Evolutionary conservation across 2,797 vertebrate genomes (phyloP).

Genomic region (Taenioides sp.): DNA sequence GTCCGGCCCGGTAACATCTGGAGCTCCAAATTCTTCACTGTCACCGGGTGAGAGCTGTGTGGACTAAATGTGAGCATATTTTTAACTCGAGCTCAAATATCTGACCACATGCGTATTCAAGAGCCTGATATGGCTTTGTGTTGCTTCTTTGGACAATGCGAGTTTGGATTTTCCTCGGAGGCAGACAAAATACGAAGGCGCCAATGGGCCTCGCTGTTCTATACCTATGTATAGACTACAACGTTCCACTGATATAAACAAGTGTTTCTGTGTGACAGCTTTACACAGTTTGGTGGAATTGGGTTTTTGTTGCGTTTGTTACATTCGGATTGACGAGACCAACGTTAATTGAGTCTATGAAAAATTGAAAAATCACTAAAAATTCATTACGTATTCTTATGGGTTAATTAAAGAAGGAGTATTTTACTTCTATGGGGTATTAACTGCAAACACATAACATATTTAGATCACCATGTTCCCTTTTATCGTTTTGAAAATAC

Average conservation of each 20-base stretch:
- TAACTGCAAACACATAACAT: too few relatives aligned
- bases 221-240: constrained; percentile 47
- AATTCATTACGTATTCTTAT: too few relatives aligned
- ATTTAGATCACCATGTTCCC: too few relatives aligned
- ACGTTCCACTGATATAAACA: constrained; percentile 29
- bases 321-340: neutral
- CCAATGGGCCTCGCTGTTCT: constrained; percentile 36
- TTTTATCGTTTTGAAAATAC: too few relatives aligned
- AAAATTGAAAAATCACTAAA: neutral
- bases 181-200: constrained; percentile 61
- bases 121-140: constrained; percentile 38
- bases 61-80: constrained; percentile 47
- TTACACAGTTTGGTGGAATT: constrained; percentile 2
- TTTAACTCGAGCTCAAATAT: constrained; percentile 49
- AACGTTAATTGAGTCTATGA: neutral
- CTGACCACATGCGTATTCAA: constrained; percentile 49
- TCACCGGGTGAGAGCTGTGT: constrained; percentile 61
- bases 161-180: constrained; percentile 43
- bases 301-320: too few relatives aligned
- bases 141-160: constrained; percentile 52
- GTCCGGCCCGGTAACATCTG: constrained; percentile 58
- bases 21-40: constrained; percentile 46
- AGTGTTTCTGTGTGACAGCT: constrained; percentile 12
- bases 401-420: too few relatives aligned
- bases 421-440: too few relatives aligned